Conservation (phyloP, 1,140 invertebrate genomes). For the Megalonaias nervosa region DNA sequence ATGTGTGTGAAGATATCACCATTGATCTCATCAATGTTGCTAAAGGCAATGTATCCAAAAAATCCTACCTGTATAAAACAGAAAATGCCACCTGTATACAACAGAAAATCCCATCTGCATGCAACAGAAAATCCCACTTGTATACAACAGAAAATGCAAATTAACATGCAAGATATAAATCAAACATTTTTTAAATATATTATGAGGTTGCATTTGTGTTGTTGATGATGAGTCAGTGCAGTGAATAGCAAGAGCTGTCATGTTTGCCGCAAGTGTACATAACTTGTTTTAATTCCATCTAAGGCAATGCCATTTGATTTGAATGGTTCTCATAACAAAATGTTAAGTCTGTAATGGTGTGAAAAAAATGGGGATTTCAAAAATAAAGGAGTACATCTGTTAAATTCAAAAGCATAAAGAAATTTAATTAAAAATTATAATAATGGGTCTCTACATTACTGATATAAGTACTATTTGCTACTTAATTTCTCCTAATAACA, state of each 20-base stretch:
- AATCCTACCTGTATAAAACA: conserved; percentile 81
- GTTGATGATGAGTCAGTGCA: not conserved
- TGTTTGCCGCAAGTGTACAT: not conserved
- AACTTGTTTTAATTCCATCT: too few species aligned
- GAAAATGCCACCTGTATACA: conserved; percentile 83
- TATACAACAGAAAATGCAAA: conserved; percentile 23
- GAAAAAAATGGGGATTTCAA: too few species aligned
- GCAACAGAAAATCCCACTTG: conserved; percentile 83
- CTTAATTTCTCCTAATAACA: too few species aligned
- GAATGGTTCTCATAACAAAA: too few species aligned
- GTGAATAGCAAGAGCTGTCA: not conserved
- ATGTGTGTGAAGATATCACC: conserved; percentile 95
- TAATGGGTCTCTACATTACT: too few species aligned
- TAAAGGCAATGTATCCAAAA: conserved; percentile 96
- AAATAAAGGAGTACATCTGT: too few species aligned
- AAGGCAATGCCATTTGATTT: too few species aligned
- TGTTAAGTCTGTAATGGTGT: too few species aligned
- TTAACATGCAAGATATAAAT: not conserved
- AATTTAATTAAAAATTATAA: too few species aligned
- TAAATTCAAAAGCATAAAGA: too few species aligned
- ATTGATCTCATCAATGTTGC: conserved; percentile 75
- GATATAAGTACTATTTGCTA: too few species aligned
- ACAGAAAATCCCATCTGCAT: conserved; percentile 83
- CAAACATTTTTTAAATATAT: not conserved
- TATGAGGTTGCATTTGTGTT: not conserved